Evolutionary conservation across 2,888 invertebrate genomes (phyloP).

Genomic region (Dolichopus griseipennis): DNA sequence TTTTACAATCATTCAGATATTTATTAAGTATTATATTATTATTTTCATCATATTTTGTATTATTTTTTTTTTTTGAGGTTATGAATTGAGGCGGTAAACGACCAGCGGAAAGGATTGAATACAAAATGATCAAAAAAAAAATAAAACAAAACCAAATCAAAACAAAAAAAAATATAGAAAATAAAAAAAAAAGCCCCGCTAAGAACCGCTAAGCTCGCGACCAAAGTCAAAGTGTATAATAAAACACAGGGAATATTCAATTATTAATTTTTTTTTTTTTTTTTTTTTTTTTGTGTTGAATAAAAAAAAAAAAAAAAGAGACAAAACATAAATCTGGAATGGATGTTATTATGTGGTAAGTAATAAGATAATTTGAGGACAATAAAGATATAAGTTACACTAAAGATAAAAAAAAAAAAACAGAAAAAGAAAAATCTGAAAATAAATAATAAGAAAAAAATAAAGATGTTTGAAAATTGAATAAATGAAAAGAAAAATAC

Average conservation of each 20-base stretch:
- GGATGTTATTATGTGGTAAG: constrained; percentile 1
- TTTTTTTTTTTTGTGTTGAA: too few species aligned
- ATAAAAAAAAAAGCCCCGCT: too few species aligned
- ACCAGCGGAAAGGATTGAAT: not conserved
- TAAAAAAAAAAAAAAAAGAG: not conserved
- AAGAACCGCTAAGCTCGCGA: not conserved
- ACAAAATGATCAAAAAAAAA: not conserved
- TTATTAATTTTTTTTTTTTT: too few species aligned
- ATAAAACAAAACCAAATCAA: too few species aligned
- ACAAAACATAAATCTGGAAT: constrained; percentile 2
- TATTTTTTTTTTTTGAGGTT: not conserved
- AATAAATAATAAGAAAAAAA: too few species aligned
- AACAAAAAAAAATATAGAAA: not conserved
- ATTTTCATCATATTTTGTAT: not conserved
- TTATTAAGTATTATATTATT: too few species aligned
- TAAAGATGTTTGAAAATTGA: not conserved
- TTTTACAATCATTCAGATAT: too few species aligned
- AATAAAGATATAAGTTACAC: constrained; percentile 2
- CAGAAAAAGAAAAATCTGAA: too few species aligned
- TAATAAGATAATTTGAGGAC: constrained; percentile 6
- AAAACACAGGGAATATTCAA: not conserved
- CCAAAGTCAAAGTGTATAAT: not conserved
- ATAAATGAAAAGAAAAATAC: not conserved
- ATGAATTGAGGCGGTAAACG: not conserved
- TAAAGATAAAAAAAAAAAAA: not conserved